Evolutionary conservation across 2,888 invertebrate genomes (phyloP).

Genomic region (Scaptomyza reducta): DNA sequence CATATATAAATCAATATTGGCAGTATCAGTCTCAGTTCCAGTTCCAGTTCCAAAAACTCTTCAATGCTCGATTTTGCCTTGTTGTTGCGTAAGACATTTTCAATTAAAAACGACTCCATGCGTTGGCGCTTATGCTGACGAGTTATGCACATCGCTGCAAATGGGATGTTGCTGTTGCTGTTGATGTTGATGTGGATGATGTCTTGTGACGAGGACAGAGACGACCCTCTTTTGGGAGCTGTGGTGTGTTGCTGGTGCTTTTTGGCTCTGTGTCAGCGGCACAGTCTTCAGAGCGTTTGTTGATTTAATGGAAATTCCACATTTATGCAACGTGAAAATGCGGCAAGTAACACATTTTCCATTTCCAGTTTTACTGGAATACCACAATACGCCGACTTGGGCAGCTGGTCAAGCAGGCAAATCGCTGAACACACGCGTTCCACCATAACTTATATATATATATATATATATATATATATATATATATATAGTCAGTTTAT

Average conservation of each 20-base stretch:
- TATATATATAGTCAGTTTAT: background rate
- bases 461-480: constrained; percentile 5
- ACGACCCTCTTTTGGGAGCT: constrained; percentile 25
- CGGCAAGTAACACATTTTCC: constrained; percentile 66
- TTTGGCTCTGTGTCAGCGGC: constrained; percentile 63
- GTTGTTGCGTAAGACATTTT: constrained; percentile 67
- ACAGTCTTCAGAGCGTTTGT: constrained; percentile 37
- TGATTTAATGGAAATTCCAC: constrained; percentile 74
- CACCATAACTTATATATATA: constrained; percentile 29
- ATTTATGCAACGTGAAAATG: constrained; percentile 74
- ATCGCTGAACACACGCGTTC: constrained; percentile 30
- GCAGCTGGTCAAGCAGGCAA: constrained; percentile 63
- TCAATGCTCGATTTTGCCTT: constrained; percentile 14
- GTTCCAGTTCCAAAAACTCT: constrained; percentile 53
- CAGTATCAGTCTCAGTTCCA: constrained; percentile 62
- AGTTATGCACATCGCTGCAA: constrained; percentile 7
- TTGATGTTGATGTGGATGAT: background rate
- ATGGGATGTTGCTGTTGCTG: constrained; percentile 1
- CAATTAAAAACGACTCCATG: constrained; percentile 53
- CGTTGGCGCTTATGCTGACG: constrained; percentile 13
- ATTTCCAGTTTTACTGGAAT: constrained; percentile 72
- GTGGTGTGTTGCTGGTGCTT: background rate
- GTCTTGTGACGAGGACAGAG: background rate
- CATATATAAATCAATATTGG: constrained; percentile 60
- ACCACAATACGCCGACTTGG: constrained; percentile 46